Percentiles rank a stretch among this genome's conserved stretches.
Evolutionary conservation across 2,113 vertebrate genomes (phyloP).

Genomic region (Rhea pennata): DNA sequence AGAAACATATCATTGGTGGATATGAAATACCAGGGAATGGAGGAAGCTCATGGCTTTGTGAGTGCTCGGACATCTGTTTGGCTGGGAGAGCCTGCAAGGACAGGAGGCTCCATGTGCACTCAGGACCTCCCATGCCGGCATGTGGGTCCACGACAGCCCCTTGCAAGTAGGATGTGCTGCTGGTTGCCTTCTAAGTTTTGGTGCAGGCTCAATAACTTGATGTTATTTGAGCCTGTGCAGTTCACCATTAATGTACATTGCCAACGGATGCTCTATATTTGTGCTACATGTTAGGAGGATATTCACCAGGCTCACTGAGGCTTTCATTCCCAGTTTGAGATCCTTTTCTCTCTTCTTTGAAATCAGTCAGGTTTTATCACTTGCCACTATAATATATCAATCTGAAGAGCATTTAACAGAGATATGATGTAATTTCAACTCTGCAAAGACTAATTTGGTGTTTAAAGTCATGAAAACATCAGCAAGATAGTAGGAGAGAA

Average conservation of each 20-base stretch:
- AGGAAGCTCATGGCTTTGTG: fast-evolving
- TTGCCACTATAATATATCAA: fast-evolving
- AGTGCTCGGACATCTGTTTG: not conserved
- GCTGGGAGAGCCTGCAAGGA: not conserved
- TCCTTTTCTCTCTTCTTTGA: not conserved
- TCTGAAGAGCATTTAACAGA: not conserved
- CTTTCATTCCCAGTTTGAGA: not conserved
- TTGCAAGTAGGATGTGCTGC: not conserved
- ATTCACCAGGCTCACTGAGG: not conserved
- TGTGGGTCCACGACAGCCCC: not conserved
- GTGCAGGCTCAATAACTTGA: not conserved
- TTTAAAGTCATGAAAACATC: not conserved
- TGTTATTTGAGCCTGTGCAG: fast-evolving
- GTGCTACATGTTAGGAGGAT: not conserved
- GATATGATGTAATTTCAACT: not conserved
- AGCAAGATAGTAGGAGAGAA: not conserved
- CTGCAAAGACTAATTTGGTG: fast-evolving
- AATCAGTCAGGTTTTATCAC: not conserved
- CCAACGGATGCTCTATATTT: not conserved
- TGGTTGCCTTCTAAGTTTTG: not conserved
- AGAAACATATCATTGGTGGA: not conserved
- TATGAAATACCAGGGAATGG: not conserved
- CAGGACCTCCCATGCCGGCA: fast-evolving
- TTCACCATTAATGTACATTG: not conserved
- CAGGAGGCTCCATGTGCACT: fast-evolving